phyloP scores from a whole-genome alignment of 2,113 vertebrate species.

The Tetrax tetrax region DNA sequence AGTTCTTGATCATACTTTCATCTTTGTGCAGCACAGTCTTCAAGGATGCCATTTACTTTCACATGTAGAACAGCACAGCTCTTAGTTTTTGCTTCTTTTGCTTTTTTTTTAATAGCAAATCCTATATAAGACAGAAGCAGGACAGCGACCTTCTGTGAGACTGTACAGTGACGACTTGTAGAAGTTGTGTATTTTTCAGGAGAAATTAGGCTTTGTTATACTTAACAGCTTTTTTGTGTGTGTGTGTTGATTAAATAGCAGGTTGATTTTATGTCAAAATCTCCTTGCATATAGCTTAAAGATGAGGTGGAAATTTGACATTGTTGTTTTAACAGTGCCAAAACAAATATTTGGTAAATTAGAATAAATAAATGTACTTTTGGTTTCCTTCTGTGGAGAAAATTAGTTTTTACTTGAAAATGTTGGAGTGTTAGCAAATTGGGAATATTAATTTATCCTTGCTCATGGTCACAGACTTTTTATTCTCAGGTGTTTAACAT shows the following conservation, averaged over 20 bases:
- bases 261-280: background rate
- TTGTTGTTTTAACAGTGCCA: background rate
- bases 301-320: background rate
- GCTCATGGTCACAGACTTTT: background rate
- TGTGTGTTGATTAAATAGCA: background rate
- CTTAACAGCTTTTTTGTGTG: background rate
- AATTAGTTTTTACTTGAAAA: slow-evolving; percentile 34
- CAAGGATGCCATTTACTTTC: background rate
- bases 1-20: background rate
- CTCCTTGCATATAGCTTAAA: background rate
- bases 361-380: slow-evolving; percentile 1
- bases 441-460: slow-evolving; percentile 12
- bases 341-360: slow-evolving; percentile 15
- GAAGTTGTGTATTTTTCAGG: background rate
- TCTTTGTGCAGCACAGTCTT: background rate
- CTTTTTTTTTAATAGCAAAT: background rate
- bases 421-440: background rate
- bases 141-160: background rate
- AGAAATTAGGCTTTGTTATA: background rate
- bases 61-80: no score
- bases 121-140: background rate
- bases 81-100: no score
- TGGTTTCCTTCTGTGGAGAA: background rate
- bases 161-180: background rate
- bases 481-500: slow-evolving; percentile 15